Evolutionary conservation across 2,888 invertebrate genomes (phyloP), one percentile per base, ranked within the genome.

Genomic region (Euzetes globulus): DNA sequence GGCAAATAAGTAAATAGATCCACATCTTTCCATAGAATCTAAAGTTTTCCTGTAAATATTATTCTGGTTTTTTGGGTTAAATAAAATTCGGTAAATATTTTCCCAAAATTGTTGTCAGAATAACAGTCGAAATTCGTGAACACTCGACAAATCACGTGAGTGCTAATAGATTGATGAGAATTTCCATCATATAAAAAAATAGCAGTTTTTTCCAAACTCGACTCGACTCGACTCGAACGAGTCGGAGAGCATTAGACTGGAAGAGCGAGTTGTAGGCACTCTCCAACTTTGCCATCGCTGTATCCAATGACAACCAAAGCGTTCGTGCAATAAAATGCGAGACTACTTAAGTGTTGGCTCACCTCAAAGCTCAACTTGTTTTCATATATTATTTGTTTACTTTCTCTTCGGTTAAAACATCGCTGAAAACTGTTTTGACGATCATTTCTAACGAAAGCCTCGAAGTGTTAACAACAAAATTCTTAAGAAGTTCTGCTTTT

Each of bases 261-360:
- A 50, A 19, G 19, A 50, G 29, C n/a, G 33, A 63, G 63, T 63
- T 29, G 63, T 33, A 63, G 33, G 33, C 63, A 63, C 7, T 17
- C 68, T 72, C 60, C 27, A 4, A 19, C 71, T 22, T n/a, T n/a
- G 27, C 37, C 72, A 15, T 7, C 71, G 19, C 5, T 52, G 15
- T 45, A n/a, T 55, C 63, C 65, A 15, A 60, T 60, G 11, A 19
- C 37, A 11, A 19, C 47, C 55, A 19, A 29, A 3, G 6, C 63
- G 1, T 33, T 15, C 37, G 37, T 60, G 15, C 33, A 17, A 3
- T 63, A 37, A 19, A 33, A 15, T 41, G 41, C 1, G 41, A 41
- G 27, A 63, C 27, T 63, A 63, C 63, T 63, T 63, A 63, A 63
- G 63, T 63, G 15, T 63, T 63, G 63, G n/a, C 63, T 63, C 60